phyloP scores from a whole-genome alignment of 2,888 invertebrate genomes.

The Zaprionus lineosus region DNA sequence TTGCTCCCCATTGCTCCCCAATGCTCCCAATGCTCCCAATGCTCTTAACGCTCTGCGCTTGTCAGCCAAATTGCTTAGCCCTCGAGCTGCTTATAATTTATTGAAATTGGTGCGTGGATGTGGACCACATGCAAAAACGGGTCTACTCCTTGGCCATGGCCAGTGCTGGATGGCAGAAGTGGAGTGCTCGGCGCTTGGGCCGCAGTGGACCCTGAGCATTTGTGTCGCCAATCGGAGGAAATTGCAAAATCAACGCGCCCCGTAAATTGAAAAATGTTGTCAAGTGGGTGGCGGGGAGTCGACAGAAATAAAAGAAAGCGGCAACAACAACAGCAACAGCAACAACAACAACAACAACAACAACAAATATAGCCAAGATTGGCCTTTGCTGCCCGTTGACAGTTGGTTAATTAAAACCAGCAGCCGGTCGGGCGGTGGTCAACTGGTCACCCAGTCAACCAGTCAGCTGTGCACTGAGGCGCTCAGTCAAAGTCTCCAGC shows the following conservation, averaged over 20 bases:
- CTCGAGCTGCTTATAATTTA: conserved; percentile 68
- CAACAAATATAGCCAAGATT: conserved; percentile 15
- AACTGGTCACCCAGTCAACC: conserved; percentile 52
- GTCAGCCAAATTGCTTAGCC: conserved; percentile 64
- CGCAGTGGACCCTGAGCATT: conserved; percentile 3
- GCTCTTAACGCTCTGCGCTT: conserved; percentile 22
- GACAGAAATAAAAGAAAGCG: neutral
- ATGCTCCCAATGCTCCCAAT: neutral
- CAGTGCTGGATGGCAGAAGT: too few species aligned
- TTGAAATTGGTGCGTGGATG: conserved; percentile 54
- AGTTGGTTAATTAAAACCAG: conserved; percentile 77
- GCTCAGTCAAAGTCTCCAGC: conserved; percentile 64
- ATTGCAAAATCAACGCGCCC: conserved; percentile 57
- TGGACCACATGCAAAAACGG: conserved; percentile 10
- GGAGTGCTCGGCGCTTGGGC: too few species aligned
- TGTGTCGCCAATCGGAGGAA: conserved; percentile 30
- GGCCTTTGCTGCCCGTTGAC: conserved; percentile 60
- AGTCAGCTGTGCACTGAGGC: conserved; percentile 53
- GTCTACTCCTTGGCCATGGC: neutral
- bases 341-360: conserved; percentile 1
- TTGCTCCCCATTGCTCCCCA: neutral
- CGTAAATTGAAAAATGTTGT: conserved; percentile 72
- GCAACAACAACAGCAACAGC: neutral
- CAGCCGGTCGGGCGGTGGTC: conserved; percentile 47
- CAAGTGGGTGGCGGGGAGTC: conserved; percentile 45